phyloP scores from a whole-genome alignment of 2,113 vertebrate genomes.

The Clupea harengus region DNA sequence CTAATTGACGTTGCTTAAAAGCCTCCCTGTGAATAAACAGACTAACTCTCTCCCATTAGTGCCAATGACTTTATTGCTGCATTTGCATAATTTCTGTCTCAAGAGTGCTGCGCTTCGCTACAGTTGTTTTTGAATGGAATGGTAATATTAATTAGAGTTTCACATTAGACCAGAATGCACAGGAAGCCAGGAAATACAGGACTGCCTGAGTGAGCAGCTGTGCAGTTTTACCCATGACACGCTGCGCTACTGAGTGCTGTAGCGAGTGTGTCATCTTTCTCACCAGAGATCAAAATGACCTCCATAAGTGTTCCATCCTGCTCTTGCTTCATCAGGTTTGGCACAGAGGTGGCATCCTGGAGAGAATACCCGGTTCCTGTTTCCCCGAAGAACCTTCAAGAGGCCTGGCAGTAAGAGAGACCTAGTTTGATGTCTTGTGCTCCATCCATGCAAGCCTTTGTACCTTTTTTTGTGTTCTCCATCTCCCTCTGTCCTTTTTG shows the following conservation, averaged over 20 bases:
- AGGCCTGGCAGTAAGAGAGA: constrained; percentile 71
- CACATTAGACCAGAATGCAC: not conserved
- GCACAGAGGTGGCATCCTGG: constrained; percentile 68
- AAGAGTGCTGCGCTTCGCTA: not conserved
- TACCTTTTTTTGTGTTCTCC: not conserved
- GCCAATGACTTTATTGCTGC: constrained; percentile 33
- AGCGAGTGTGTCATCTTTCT: not conserved
- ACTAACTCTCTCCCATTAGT: not conserved
- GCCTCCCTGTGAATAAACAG: constrained; percentile 33
- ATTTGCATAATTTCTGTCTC: constrained; percentile 42
- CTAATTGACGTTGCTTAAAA: constrained; percentile 53
- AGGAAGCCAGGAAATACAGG: not conserved
- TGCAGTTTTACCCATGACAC: not conserved
- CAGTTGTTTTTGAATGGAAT: not conserved
- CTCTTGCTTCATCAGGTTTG: constrained; percentile 63
- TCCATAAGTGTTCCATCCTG: not conserved
- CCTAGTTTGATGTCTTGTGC: not conserved
- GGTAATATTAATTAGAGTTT: not conserved
- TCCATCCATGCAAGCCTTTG: not conserved
- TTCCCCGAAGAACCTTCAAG: constrained; percentile 69
- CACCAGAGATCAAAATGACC: not conserved
- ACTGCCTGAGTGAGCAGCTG: not conserved
- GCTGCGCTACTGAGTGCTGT: not conserved
- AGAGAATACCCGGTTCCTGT: constrained; percentile 64
- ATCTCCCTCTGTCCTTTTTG: not conserved